These are phyloP conservation scores for Drosophila kanekoi DNA, from an alignment of 2,888 invertebrate species.

Conservation along the genomic window DNA sequence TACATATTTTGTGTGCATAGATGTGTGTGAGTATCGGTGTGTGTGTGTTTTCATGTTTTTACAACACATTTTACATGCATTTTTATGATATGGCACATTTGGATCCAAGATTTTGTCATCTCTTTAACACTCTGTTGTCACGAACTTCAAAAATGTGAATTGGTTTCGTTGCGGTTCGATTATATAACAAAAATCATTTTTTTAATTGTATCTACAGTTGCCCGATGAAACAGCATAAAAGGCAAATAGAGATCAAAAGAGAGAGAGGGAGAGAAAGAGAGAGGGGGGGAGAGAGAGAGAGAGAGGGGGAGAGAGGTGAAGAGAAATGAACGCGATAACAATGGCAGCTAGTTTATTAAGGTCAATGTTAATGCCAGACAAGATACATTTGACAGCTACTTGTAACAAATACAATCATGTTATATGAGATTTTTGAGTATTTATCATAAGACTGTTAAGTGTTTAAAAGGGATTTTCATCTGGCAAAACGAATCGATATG, in stretches of 20 bases:
- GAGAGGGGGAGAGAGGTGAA: conserved; percentile 19
- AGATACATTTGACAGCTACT: conserved; percentile 9
- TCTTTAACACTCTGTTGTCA: conserved; percentile 36
- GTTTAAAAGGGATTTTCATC: not conserved
- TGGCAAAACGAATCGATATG: not conserved
- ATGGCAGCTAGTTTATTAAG: conserved; percentile 71
- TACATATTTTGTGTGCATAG: not conserved
- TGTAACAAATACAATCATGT: conserved; percentile 18
- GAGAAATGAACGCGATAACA: conserved; percentile 35
- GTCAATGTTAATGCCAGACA: conserved; percentile 76
- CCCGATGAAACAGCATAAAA: conserved; percentile 5
- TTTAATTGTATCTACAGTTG: conserved; percentile 56
- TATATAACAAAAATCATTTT: conserved; percentile 59
- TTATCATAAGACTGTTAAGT: conserved; percentile 4
- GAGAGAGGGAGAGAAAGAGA: conserved; percentile 20
- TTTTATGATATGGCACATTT: conserved; percentile 35
- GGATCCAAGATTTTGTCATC: conserved; percentile 47
- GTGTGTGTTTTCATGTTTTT: conserved; percentile 6
- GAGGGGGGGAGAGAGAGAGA: conserved; percentile 18
- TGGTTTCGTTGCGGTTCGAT: conserved; percentile 40
- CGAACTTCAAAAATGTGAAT: conserved; percentile 63
- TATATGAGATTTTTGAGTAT: conserved; percentile 7
- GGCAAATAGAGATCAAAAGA: conserved; percentile 13
- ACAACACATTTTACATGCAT: conserved; percentile 28
- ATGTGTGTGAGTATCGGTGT: not conserved